These are phyloP conservation scores for Montifringilla adamsi DNA, from an alignment of 2,113 vertebrate species.

Conservation along the genomic window DNA sequence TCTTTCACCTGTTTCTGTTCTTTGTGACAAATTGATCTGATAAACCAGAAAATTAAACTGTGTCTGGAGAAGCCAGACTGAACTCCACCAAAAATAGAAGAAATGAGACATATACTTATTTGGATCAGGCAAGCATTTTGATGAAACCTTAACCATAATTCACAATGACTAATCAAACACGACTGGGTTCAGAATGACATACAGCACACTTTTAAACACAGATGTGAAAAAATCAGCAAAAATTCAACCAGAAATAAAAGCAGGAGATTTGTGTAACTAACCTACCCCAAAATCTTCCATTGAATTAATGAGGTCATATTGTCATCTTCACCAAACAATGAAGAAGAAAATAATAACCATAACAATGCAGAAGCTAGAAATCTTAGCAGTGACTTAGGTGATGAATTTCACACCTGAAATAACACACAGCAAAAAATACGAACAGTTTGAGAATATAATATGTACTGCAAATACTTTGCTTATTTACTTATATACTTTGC, in stretches of 20 bases:
- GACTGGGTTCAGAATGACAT: not conserved
- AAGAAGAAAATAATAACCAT: not conserved
- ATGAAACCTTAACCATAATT: conserved; percentile 42
- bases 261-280: not conserved
- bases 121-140: conserved; percentile 50
- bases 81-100: conserved; percentile 34
- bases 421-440: not conserved
- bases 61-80: conserved; percentile 54
- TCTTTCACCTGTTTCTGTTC: conserved; percentile 58
- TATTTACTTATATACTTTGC: not conserved
- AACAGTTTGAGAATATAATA: not conserved
- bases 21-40: conserved; percentile 65
- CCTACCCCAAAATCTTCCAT: not conserved
- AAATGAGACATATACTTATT: conserved; percentile 35
- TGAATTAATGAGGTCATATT: not conserved
- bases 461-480: not conserved
- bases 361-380: not conserved
- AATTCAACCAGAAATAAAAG: not conserved
- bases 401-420: not conserved
- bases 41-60: conserved; percentile 70
- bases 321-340: not conserved
- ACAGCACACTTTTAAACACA: not conserved
- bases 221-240: not conserved
- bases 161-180: conserved; percentile 47
- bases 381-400: not conserved